These are phyloP conservation scores for Cistogaster globosa DNA, from an alignment of 2,888 invertebrate species.

Conservation along the genomic window DNA sequence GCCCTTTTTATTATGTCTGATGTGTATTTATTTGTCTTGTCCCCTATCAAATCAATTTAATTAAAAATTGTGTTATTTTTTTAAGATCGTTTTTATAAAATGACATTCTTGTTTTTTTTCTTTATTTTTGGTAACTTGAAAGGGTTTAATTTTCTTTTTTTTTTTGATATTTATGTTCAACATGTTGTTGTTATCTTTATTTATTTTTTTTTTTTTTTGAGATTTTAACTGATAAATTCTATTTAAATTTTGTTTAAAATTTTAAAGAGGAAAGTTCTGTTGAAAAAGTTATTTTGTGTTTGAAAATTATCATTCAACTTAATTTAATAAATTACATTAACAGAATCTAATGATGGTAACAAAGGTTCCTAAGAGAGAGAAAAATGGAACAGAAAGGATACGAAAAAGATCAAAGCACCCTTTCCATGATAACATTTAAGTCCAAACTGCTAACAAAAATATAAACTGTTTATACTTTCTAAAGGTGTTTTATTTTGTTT, in stretches of 20 bases:
- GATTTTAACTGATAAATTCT: slow-evolving; percentile 45
- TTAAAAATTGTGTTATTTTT: slow-evolving; percentile 64
- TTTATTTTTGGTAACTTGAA: background rate
- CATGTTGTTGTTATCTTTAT: slow-evolving; percentile 46
- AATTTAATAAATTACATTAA: too few species aligned
- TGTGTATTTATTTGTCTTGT: slow-evolving; percentile 25
- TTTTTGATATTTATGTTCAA: slow-evolving; percentile 40
- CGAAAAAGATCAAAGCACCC: too few species aligned
- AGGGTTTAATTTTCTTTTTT: slow-evolving; percentile 15
- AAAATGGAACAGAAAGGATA: too few species aligned
- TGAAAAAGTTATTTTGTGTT: too few species aligned
- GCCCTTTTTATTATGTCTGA: slow-evolving; percentile 18
- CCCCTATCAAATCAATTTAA: slow-evolving; percentile 67
- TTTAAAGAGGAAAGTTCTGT: too few species aligned
- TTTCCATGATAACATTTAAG: too few species aligned
- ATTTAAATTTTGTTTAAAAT: background rate
- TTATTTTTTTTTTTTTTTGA: background rate
- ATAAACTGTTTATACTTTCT: too few species aligned
- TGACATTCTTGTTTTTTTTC: slow-evolving; percentile 37
- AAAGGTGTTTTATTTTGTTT: too few species aligned
- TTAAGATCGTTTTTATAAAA: slow-evolving; percentile 50
- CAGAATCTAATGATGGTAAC: too few species aligned
- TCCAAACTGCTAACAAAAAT: too few species aligned
- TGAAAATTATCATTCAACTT: too few species aligned
- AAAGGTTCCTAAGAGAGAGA: too few species aligned